Percentiles rank a stretch among this genome's conserved stretches.
Conservation (phyloP, 2,797 vertebrate genomes). For the Alectoris magna region DNA sequence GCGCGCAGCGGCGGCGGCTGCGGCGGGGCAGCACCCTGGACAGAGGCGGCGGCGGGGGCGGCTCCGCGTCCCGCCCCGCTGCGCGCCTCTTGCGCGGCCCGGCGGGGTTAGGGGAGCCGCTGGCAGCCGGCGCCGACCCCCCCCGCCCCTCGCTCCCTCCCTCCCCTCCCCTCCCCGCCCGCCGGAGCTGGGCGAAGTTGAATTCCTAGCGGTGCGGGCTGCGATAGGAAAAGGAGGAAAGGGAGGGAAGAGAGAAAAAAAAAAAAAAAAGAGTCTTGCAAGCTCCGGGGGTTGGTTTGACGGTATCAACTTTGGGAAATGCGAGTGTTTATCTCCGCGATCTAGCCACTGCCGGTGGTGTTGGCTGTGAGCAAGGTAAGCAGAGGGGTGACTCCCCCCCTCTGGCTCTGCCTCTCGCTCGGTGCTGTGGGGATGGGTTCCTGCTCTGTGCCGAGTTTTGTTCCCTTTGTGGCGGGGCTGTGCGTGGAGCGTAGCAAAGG, state of each 20-base stretch:
- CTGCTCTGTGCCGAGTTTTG: conserved; percentile 75
- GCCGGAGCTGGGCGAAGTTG: conserved; percentile 88
- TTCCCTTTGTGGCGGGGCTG: conserved; percentile 69
- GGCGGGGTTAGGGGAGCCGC: conserved; percentile 68
- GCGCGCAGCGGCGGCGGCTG: conserved; percentile 24
- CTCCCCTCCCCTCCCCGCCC: conserved; percentile 28
- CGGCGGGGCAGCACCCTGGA: conserved; percentile 93
- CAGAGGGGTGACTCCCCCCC: conserved; percentile 68
- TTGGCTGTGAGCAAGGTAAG: conserved; percentile 95
- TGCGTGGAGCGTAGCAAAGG: conserved; percentile 51
- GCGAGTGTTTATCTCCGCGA: conserved; percentile 92
- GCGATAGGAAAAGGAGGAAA: conserved; percentile 76
- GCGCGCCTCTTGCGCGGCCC: neutral
- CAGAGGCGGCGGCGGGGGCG: conserved; percentile 87
- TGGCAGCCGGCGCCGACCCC: conserved; percentile 50
- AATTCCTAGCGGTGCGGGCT: conserved; percentile 84
- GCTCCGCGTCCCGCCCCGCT: neutral
- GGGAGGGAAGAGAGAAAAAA: neutral
- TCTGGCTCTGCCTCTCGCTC: neutral
- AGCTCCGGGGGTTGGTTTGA: conserved; percentile 83
- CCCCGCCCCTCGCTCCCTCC: conserved; percentile 81
- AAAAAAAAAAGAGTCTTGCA: conserved; percentile 73
- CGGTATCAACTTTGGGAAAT: conserved; percentile 97
- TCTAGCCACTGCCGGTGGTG: conserved; percentile 93
- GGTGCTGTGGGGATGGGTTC: conserved; percentile 55